Conservation (phyloP, 1,140 invertebrate genomes). For the Bradynema listronoti region DNA sequence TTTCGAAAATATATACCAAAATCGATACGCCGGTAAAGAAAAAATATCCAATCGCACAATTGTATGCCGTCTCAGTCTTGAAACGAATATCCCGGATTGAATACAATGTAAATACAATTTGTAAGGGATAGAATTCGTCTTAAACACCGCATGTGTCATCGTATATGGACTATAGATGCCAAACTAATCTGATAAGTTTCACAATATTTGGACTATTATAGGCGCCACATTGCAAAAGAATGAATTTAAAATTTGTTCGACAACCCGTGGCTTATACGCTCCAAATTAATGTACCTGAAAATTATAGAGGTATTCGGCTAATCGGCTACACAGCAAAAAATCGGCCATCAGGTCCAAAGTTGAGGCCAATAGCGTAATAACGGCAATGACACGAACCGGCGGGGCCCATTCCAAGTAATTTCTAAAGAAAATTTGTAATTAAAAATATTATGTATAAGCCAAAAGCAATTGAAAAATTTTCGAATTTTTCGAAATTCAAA, state of each 20-base stretch:
- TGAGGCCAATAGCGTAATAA: conserved; percentile 54
- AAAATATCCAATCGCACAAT: conserved; percentile 56
- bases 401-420: conserved; percentile 56
- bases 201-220: too few species aligned
- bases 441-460: too few species aligned
- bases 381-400: conserved; percentile 49
- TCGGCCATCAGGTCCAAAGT: conserved; percentile 56
- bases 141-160: too few species aligned
- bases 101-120: too few species aligned
- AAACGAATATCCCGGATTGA: too few species aligned
- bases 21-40: conserved; percentile 55
- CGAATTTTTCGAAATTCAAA: too few species aligned
- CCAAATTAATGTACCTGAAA: conserved; percentile 31
- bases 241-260: too few species aligned
- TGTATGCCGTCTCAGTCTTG: conserved; percentile 41
- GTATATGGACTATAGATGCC: too few species aligned
- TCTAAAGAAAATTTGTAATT: conserved; percentile 34
- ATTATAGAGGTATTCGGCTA: conserved; percentile 52
- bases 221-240: too few species aligned
- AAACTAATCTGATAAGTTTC: too few species aligned
- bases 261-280: not conserved
- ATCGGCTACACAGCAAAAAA: conserved; percentile 45
- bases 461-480: too few species aligned
- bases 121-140: too few species aligned
- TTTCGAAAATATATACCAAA: conserved; percentile 55